phyloP scores from a whole-genome alignment of 2,113 vertebrate genomes.

The Nerophis ophidion region DNA sequence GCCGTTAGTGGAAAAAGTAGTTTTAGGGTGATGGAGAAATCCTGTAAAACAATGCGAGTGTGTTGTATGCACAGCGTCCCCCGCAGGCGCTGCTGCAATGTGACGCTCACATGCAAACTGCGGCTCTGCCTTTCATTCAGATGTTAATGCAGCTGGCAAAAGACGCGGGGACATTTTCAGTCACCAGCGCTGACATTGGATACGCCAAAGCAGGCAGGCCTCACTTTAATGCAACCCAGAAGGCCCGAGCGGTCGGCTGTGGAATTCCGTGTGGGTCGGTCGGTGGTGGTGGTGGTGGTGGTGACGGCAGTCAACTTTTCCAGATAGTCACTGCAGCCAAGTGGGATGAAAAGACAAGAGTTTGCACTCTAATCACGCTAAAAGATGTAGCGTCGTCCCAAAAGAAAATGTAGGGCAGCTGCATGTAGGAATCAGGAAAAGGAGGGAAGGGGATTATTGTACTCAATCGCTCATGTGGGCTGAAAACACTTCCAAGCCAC shows the following conservation, averaged over 20 bases:
- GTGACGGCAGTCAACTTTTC: constrained; percentile 30
- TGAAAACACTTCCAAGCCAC: constrained; percentile 59
- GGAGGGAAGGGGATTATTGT: constrained; percentile 66
- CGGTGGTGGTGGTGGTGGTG: constrained; percentile 3
- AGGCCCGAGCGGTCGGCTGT: constrained; percentile 31
- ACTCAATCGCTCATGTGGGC: constrained; percentile 59
- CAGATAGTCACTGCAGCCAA: constrained; percentile 19
- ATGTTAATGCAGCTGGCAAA: constrained; percentile 7
- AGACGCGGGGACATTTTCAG: constrained; percentile 1
- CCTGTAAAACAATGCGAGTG: neutral
- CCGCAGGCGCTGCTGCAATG: constrained; percentile 1
- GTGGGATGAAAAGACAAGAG: constrained; percentile 20
- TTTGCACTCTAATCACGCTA: neutral
- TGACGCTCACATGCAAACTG: constrained; percentile 16
- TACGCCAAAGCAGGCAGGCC: constrained; percentile 28
- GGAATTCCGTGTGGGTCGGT: constrained; percentile 22
- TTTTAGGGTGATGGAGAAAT: constrained; percentile 4
- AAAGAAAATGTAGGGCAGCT: constrained; percentile 48
- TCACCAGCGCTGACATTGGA: constrained; percentile 35
- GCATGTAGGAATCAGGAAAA: constrained; percentile 50
- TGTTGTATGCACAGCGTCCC: constrained; percentile 7
- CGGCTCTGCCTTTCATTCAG: constrained; percentile 1
- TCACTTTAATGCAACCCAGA: constrained; percentile 57
- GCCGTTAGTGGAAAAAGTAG: neutral
- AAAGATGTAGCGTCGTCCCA: neutral